phyloP scores from a whole-genome alignment of 2,113 vertebrate genomes.

The Sander vitreus region DNA sequence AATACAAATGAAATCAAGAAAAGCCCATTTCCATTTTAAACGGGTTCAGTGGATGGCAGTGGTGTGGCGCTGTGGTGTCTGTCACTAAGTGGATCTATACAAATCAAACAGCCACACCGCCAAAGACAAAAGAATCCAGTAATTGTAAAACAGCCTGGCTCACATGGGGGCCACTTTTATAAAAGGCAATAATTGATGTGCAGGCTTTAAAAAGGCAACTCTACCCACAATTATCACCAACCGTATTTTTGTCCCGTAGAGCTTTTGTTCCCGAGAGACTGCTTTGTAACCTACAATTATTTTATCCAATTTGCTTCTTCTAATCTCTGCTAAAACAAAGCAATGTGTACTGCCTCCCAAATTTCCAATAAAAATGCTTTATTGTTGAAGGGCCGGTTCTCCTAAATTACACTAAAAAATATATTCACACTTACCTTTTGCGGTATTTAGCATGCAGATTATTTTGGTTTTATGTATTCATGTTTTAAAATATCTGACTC shows the following conservation, averaged over 20 bases:
- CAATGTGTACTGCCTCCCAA: neutral
- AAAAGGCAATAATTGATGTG: conserved; percentile 61
- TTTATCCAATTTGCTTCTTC: conserved; percentile 36
- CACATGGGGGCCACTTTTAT: conserved; percentile 30
- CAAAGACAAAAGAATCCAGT: conserved; percentile 36
- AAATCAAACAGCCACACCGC: conserved; percentile 17
- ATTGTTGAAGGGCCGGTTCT: neutral
- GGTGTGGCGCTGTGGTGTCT: conserved; percentile 1
- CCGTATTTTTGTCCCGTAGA: conserved; percentile 28
- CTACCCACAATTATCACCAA: conserved; percentile 60
- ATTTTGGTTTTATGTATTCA: neutral
- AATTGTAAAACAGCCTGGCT: conserved; percentile 43
- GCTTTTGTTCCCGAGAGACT: conserved; percentile 39
- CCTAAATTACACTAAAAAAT: neutral
- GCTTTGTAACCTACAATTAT: conserved; percentile 41
- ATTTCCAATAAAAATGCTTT: neutral
- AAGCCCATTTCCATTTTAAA: conserved; percentile 25
- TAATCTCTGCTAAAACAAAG: conserved; percentile 25
- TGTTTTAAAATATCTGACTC: neutral
- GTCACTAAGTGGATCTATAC: neutral
- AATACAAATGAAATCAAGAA: conserved; percentile 51
- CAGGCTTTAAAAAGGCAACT: conserved; percentile 45
- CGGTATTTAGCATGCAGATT: neutral
- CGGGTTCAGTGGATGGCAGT: neutral
- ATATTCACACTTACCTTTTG: neutral